Base-by-base conservation (phyloP, 2,113 vertebrate genomes). In the Plestiodon gilberti region DNA sequence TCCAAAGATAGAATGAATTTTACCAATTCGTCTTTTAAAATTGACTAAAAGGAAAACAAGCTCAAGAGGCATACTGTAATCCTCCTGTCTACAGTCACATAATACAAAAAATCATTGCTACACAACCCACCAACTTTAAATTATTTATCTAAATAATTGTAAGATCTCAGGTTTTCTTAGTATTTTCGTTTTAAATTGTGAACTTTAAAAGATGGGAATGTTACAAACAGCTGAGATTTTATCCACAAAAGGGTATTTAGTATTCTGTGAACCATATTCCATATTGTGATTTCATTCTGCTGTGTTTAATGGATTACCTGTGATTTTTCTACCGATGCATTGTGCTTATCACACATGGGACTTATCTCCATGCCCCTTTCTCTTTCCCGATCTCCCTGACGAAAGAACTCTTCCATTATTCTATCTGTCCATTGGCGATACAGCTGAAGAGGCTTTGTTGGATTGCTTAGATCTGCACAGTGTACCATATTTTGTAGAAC, bases 401-500 rank as follows among this genome's bases (percentile, higher is more conserved):
- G 98, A 96, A 99, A 99, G 93, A 99, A 99, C 94, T 99, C 99
- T 93, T 99, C 99, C 99, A 99, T 99, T 91, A 99, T 99, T 90
- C 99, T 97, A 94, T 99, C 98, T 0, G 99, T 99, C 98, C 98
- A 99, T 78, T 99, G 98, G 62, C 98, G 97, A 94, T 99, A 99
- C 35, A 99, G 95, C 94, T 99, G 98, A 25, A 99, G 97, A 0
- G 99, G 99, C 92, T 99, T 99, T 1, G 99, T 99, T 88, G 99
- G 99, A 93, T 99, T 99, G 96, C 99, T 99, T 83, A 99, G 96
- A 93, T 99, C 99, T 70, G 99, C 99, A 95, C 99, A 99, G 95
- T 99, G 99, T 88, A 99, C 99, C 99, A 99, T 99, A 90, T 99
- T 99, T 96, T 99, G 99, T 83, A 99, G 98, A 93, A 99, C 99